Percentiles rank a stretch among this genome's conserved stretches.
These are phyloP conservation scores for Dendrocincla fuliginosa DNA, from an alignment of 2,797 vertebrate species.

Conservation along the genomic window DNA sequence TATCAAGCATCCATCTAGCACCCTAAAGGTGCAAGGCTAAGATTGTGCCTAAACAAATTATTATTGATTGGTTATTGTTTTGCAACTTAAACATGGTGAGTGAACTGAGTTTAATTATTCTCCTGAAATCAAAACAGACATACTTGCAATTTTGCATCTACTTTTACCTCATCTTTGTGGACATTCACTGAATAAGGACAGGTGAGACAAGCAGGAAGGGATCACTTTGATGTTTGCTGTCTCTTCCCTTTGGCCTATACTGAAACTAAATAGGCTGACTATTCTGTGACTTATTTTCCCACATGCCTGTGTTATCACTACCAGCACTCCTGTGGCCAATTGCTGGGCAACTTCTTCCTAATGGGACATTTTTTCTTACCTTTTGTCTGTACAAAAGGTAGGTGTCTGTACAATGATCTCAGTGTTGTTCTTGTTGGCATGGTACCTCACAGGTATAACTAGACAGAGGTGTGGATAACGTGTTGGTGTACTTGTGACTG, in stretches of 20 bases:
- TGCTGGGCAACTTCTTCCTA: background rate
- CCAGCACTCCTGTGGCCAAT: background rate
- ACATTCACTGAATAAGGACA: background rate
- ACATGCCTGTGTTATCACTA: background rate
- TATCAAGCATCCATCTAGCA: background rate
- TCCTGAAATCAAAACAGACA: background rate
- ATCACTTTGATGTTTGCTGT: background rate
- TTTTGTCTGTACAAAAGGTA: background rate
- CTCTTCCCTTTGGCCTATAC: background rate
- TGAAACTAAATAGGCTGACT: background rate
- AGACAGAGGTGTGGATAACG: rapidly evolving
- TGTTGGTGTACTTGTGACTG: background rate
- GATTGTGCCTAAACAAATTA: background rate
- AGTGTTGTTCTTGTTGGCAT: background rate
- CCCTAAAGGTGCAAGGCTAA: background rate
- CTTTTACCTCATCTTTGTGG: background rate
- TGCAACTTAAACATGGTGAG: background rate
- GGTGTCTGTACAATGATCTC: background rate
- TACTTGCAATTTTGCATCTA: background rate
- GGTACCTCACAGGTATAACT: background rate
- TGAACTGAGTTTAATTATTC: background rate
- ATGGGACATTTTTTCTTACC: background rate
- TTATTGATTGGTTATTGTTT: background rate
- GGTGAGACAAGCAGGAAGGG: background rate
- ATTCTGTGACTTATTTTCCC: background rate